phyloP scores from a whole-genome alignment of 2,113 vertebrate species.

The Corapipo altera region DNA sequence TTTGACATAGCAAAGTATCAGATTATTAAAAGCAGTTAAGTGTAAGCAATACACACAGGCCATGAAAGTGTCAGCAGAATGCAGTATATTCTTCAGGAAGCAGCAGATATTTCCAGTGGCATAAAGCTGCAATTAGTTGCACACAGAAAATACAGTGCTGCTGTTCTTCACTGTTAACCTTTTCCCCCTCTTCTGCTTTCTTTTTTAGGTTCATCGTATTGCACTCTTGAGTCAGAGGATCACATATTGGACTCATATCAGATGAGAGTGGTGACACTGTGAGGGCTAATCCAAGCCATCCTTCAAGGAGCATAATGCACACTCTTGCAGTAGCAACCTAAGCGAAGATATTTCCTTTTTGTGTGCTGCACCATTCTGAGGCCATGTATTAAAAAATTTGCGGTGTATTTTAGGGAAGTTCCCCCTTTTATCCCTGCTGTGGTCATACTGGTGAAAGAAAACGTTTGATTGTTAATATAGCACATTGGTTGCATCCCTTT shows the following conservation, averaged over 20 bases:
- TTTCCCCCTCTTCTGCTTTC: not conserved
- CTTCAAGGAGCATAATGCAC: not conserved
- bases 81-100: constrained; percentile 4
- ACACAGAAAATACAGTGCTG: not conserved
- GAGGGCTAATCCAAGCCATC: not conserved
- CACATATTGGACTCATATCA: not conserved
- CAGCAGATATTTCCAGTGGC: not conserved
- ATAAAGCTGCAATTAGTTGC: not conserved
- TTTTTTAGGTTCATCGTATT: not conserved
- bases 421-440: not conserved
- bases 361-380: not conserved
- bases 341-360: not conserved
- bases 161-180: not conserved
- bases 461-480: not conserved
- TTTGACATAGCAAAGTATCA: constrained; percentile 60
- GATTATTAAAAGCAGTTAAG: constrained; percentile 51
- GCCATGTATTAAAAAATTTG: not conserved
- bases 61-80: not conserved
- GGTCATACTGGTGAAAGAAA: not conserved
- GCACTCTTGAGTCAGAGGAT: not conserved
- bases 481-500: not conserved
- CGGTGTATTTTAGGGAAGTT: not conserved
- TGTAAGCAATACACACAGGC: constrained; percentile 32
- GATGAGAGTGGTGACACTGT: not conserved
- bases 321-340: not conserved